Evolutionary conservation across 2,113 vertebrate species (phyloP).

Genomic region (Gila orcuttii): DNA sequence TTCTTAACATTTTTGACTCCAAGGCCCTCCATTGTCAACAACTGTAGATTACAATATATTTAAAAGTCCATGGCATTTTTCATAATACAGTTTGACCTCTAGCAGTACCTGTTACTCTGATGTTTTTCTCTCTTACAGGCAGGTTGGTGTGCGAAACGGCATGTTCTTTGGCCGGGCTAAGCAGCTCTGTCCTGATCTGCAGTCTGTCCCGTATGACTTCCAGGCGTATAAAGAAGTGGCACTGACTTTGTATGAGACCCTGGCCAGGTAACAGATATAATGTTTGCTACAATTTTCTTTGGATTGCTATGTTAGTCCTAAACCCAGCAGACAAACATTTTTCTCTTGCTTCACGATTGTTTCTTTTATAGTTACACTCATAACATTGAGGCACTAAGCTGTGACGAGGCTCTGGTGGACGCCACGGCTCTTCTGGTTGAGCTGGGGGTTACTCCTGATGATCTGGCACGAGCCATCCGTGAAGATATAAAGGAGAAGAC

Average conservation of each 20-base stretch:
- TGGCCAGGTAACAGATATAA: conserved; percentile 83
- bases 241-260: conserved; percentile 87
- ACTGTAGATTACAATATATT: too few relatives aligned
- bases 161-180: conserved; percentile 98
- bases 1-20: too few relatives aligned
- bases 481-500: conserved; percentile 89
- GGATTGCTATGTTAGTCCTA: background rate
- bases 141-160: conserved; percentile 92
- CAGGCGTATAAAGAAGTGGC: conserved; percentile 94
- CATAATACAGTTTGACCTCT: background rate
- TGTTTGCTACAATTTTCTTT: background rate
- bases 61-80: too few relatives aligned
- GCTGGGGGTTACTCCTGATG: conserved; percentile 83
- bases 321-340: background rate
- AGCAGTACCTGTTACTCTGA: background rate
- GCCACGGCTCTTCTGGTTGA: conserved; percentile 87
- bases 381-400: conserved; percentile 96
- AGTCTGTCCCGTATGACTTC: conserved; percentile 93
- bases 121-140: conserved; percentile 73
- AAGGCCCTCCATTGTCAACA: too few relatives aligned
- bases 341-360: background rate
- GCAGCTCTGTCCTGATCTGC: conserved; percentile 88
- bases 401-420: conserved; percentile 94
- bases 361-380: conserved; percentile 86
- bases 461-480: conserved; percentile 86